Evolutionary conservation across 2,888 invertebrate species (phyloP), one percentile per base, ranked within the genome.

Genomic region (Eugnorisma glareosa): DNA sequence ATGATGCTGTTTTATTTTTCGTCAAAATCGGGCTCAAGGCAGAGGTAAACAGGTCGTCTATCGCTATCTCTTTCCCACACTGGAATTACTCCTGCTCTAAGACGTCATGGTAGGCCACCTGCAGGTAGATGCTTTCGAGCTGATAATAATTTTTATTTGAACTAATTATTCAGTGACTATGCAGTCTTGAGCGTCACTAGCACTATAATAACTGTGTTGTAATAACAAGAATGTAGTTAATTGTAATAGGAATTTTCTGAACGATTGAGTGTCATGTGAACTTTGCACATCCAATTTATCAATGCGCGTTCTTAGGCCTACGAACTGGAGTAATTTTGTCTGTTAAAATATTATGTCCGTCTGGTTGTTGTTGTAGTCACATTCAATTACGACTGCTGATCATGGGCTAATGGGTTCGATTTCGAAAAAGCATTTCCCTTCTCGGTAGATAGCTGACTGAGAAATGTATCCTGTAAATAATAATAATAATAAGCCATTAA

Each of bases 171-270:
- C n/a, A 68, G 35, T 43, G 1, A 67, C 28, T 18, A 24, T 11
- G 63, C 21, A n/a, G 51, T 45, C 35, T 7, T 24, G 24, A 24
- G 10, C 35, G n/a, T 54, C 37, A 54, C 18, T 40, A 37, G 35
- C n/a, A 21, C n/a, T n/a, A 2, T 28, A 31, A 2, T 28, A 31
- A 31, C 7, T 28, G n/a, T 40, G 37, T 61, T 40, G 28, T 13
- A 21, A 45, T 11, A 24, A 57, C 28, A 59, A 59, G 8, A 18
- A 31, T 31, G 57, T 59, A 28, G 57, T 28, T 28, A 28, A 59
- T 18, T 72, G 21, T n/a, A n/a, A 63, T n/a, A 51, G 48, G n/a
- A 75, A 75, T 61, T 37, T 76, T 45, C 43, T 31, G 4, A 28
- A 43, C 43, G 28, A 45, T 77, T 63, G 35, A 54, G 1, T 68